These are phyloP conservation scores for Macrobrachium rosenbergii DNA, from an alignment of 1,140 invertebrate genomes.

Conservation along the genomic window DNA sequence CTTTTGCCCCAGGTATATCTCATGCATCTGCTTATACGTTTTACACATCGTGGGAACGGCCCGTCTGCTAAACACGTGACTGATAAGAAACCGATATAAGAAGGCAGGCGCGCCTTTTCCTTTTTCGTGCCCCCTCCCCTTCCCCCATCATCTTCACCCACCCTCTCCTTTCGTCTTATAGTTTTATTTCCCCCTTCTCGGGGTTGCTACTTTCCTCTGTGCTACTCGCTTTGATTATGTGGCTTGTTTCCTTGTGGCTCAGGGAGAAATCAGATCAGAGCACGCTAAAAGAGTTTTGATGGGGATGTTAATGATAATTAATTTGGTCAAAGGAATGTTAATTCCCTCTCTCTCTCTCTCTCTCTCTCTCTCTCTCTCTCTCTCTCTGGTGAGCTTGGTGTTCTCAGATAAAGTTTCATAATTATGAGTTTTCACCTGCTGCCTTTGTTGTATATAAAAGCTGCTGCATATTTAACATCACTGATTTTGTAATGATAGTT, in stretches of 20 bases:
- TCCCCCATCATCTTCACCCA: neutral
- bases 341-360: neutral
- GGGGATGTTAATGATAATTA: no score
- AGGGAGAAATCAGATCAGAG: no score
- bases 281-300: no score
- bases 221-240: neutral
- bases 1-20: slow-evolving; percentile 57
- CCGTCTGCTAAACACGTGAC: slow-evolving; percentile 50
- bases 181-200: neutral
- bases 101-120: slow-evolving; percentile 16
- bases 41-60: slow-evolving; percentile 50
- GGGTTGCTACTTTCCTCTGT: neutral
- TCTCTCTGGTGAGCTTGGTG: neutral
- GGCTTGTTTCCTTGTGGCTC: no score
- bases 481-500: no score
- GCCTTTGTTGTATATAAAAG: no score
- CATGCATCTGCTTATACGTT: slow-evolving; percentile 62
- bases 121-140: neutral
- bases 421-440: no score
- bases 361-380: neutral
- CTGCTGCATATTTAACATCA: no score
- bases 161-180: neutral
- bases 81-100: slow-evolving; percentile 60
- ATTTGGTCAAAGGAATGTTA: neutral
- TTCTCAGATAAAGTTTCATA: no score